These are phyloP conservation scores for Alosa alosa DNA, from an alignment of 2,113 vertebrate species.

Conservation along the genomic window DNA sequence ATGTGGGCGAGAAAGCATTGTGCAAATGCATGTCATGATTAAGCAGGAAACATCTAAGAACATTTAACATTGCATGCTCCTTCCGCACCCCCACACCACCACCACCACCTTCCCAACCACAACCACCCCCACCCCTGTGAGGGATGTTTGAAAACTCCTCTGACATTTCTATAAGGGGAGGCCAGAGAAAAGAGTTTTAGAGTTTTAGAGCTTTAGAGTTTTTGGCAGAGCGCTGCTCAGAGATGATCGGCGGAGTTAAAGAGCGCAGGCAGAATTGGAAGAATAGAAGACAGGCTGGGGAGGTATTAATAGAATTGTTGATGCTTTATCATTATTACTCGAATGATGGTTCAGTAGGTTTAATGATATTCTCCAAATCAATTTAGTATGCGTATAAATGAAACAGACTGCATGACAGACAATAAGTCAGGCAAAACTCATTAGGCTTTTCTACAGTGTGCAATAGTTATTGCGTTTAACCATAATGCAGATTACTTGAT, in stretches of 20 bases:
- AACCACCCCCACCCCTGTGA: neutral
- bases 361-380: slow-evolving; percentile 69
- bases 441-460: slow-evolving; percentile 61
- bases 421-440: slow-evolving; percentile 65
- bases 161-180: slow-evolving; percentile 22
- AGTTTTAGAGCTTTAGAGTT: too few relatives aligned
- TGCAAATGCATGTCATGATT: slow-evolving; percentile 13
- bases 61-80: neutral
- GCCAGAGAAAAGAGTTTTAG: slow-evolving; percentile 32
- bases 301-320: slow-evolving; percentile 54
- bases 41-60: slow-evolving; percentile 20
- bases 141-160: neutral
- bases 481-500: slow-evolving; percentile 64
- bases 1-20: neutral
- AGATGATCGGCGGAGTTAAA: slow-evolving; percentile 46
- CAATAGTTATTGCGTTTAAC: slow-evolving; percentile 61
- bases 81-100: neutral
- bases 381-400: slow-evolving; percentile 65
- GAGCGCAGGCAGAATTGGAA: slow-evolving; percentile 17
- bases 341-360: slow-evolving; percentile 61
- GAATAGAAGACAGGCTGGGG: slow-evolving; percentile 51
- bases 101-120: neutral
- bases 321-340: slow-evolving; percentile 62
- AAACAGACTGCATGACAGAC: slow-evolving; percentile 63
- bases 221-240: slow-evolving; percentile 55